A percentile compares a stretch with the other conserved stretches of the same genome.
These are phyloP conservation scores for Callorhinus ursinus DNA, from an alignment of 2,113 vertebrate species.

Conservation along the genomic window DNA sequence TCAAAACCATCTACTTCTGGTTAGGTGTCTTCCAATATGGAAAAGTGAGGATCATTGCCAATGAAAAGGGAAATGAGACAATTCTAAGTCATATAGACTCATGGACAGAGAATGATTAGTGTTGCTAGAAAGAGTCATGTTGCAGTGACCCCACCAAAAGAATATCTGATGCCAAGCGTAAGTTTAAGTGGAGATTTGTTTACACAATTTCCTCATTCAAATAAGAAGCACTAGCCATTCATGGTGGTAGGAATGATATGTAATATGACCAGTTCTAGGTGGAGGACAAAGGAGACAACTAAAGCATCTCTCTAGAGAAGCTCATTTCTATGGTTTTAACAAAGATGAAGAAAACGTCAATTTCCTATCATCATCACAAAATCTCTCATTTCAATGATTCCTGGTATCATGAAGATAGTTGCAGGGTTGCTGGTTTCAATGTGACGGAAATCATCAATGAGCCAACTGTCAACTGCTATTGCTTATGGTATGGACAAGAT, in stretches of 20 bases:
- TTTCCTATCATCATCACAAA: slow-evolving; percentile 83
- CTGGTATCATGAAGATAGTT: slow-evolving; percentile 82
- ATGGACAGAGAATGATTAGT: slow-evolving; percentile 88
- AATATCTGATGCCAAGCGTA: slow-evolving; percentile 84
- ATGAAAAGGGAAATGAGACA: slow-evolving; percentile 92
- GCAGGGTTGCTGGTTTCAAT: slow-evolving; percentile 80
- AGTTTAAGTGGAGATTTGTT: slow-evolving; percentile 83
- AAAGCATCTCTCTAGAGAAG: slow-evolving; percentile 83
- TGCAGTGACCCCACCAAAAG: slow-evolving; percentile 84
- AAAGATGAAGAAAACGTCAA: slow-evolving; percentile 87
- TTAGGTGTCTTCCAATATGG: slow-evolving; percentile 94
- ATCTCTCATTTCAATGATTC: slow-evolving; percentile 83
- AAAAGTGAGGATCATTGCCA: slow-evolving; percentile 95
- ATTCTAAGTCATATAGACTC: slow-evolving; percentile 91
- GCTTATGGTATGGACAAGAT: slow-evolving; percentile 84
- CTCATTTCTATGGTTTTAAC: slow-evolving; percentile 86
- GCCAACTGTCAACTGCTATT: slow-evolving; percentile 77
- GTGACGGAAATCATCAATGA: slow-evolving; percentile 80
- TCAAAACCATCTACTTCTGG: slow-evolving; percentile 93
- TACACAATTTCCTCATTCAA: slow-evolving; percentile 85
- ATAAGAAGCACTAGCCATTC: slow-evolving; percentile 87
- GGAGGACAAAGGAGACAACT: slow-evolving; percentile 84
- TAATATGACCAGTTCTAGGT: slow-evolving; percentile 85
- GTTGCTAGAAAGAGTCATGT: slow-evolving; percentile 88
- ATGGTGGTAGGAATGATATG: slow-evolving; percentile 81